phyloP scores from a whole-genome alignment of 1,140 invertebrate species.

The Megathymus violae region DNA sequence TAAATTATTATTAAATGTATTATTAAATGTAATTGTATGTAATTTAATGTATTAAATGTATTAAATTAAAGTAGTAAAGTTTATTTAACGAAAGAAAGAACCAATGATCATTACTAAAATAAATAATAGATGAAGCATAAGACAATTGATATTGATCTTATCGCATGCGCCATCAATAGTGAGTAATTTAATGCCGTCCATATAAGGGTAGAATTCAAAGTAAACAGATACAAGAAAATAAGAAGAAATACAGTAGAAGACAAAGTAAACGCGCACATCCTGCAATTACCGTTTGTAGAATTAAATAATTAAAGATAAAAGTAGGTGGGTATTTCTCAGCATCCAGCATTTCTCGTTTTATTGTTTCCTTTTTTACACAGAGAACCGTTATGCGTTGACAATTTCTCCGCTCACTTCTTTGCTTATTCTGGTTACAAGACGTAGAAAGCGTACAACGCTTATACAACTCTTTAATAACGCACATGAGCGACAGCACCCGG shows the following conservation, averaged over 20 bases:
- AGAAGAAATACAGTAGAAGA: too few relatives aligned
- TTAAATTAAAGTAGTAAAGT: too few relatives aligned
- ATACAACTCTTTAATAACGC: slow-evolving; percentile 64
- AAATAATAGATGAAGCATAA: too few relatives aligned
- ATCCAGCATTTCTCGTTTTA: slow-evolving; percentile 50
- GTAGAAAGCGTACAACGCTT: slow-evolving; percentile 74
- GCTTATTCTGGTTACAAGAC: slow-evolving; percentile 66
- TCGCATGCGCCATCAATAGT: too few relatives aligned
- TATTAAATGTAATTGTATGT: too few relatives aligned
- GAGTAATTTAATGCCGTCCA: too few relatives aligned
- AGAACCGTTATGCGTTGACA: slow-evolving; percentile 66
- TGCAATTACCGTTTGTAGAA: slow-evolving; percentile 39
- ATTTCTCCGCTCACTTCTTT: slow-evolving; percentile 76
- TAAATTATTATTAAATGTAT: too few relatives aligned
- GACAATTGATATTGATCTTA: too few relatives aligned
- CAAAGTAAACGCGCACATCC: slow-evolving; percentile 17
- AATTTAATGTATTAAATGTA: too few relatives aligned
- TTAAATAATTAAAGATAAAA: slow-evolving; percentile 46
- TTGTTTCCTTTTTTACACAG: slow-evolving; percentile 60
- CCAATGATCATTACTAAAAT: neutral
- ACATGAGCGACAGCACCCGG: slow-evolving; percentile 46
- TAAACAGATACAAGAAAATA: too few relatives aligned
- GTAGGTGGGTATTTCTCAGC: slow-evolving; percentile 46
- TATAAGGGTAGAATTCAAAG: too few relatives aligned
- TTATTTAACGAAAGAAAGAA: too few relatives aligned